These are phyloP conservation scores for Planococcus citri DNA, from an alignment of 1,140 invertebrate genomes.

Conservation along the genomic window DNA sequence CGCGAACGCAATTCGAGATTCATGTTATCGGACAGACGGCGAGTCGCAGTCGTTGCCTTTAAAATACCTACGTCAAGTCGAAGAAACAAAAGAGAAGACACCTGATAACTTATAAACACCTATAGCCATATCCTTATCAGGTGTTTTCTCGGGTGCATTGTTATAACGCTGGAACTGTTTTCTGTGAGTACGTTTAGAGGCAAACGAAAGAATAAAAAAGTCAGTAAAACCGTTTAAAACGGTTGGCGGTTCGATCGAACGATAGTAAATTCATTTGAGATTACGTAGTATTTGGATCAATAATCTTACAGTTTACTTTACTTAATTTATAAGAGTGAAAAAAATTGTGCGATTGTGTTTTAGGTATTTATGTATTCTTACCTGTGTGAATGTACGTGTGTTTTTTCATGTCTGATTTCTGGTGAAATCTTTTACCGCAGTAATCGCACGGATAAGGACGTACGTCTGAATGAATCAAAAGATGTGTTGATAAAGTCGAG, in stretches of 20 bases:
- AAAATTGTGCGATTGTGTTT: too few species aligned
- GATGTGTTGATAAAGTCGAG: constrained; percentile 92
- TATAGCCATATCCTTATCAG: background rate
- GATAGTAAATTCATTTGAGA: background rate
- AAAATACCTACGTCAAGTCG: background rate
- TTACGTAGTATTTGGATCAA: too few species aligned
- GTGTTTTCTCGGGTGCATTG: background rate
- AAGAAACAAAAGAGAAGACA: constrained; percentile 7
- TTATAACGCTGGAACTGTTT: background rate
- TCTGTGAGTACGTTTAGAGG: too few species aligned
- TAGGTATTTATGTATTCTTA: too few species aligned
- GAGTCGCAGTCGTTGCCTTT: background rate
- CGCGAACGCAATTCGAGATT: background rate
- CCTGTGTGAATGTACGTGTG: constrained; percentile 98
- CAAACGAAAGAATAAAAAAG: too few species aligned
- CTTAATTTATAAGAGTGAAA: too few species aligned
- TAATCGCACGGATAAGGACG: constrained; percentile 88
- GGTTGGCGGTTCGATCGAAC: background rate
- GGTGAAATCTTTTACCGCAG: constrained; percentile 96
- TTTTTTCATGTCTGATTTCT: constrained; percentile 99
- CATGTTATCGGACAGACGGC: background rate
- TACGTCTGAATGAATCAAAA: constrained; percentile 96
- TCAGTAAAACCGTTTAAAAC: background rate
- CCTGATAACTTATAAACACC: background rate
- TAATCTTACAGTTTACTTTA: too few species aligned